Base-by-base conservation (phyloP, 2,797 vertebrate genomes). In the Sebastes oblongus region DNA sequence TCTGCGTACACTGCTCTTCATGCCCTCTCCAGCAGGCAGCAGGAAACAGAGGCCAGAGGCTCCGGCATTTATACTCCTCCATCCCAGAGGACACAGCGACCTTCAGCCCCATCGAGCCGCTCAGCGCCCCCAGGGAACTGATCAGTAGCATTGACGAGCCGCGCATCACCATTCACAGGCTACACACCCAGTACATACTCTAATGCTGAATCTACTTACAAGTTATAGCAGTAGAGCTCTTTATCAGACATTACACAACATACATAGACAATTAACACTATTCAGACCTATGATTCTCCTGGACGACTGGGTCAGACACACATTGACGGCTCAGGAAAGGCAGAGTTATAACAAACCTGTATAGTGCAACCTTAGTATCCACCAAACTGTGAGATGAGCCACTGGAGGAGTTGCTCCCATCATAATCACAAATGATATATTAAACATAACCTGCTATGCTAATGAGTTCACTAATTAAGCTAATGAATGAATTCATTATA, bases 31-130 rank as follows among this genome's bases (percentile, higher is more conserved):
- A 83, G 36, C 78, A 67, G 78, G 72, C 75, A 77, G 81, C 36
- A 14, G 79, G 67, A 67, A 72, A 71, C 66, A 24, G 36, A 75
- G 74, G 72, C 34, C 68, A 58, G 68, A 13, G 36, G 77, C 74
- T 77, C 3, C 29, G 27, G 84, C 84, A 71, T 95, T 95, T 95
- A 96, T 96, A 96, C 16, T 20, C 52, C n/a, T 62, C 84, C 73
- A 25, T 60, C 75, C 81, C 86, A 86, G 66, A 91, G 94, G 94
- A 92, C 92, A 42, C 80, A 0, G 69, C 8, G 93, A 85, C 96
- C 95, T 96, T 96, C 92, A 93, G 69, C 75, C 65, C 72, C 77
- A 95, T 93, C 20, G 93, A 94, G 75, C 95, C 81, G 9, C 69
- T 82, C 27, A 14, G 32, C 22, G 83, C 87, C 93, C 93, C n/a